Conservation (phyloP, 2,888 invertebrate species). For the Agrotis clavis region DNA sequence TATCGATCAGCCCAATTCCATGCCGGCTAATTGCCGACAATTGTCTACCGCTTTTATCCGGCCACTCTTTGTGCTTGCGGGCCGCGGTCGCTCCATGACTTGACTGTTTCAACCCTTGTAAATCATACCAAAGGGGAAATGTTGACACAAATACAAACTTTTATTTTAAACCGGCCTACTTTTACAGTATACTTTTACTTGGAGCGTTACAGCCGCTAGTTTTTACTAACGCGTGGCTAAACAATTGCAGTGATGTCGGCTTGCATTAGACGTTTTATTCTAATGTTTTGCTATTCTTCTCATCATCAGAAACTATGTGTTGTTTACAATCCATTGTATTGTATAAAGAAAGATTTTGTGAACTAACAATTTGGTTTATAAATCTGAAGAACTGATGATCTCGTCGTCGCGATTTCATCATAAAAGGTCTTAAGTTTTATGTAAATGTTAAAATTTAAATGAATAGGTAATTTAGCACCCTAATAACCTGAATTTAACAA, state of each 20-base stretch:
- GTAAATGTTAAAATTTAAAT: no score
- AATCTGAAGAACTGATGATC: not conserved
- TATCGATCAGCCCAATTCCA: conserved; percentile 82
- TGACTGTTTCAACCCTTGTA: conserved; percentile 74
- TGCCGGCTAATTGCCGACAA: conserved; percentile 82
- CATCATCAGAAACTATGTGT: not conserved
- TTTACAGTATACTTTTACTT: conserved; percentile 53
- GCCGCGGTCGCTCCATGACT: conserved; percentile 71
- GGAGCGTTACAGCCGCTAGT: conserved; percentile 33
- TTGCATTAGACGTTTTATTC: conserved; percentile 22
- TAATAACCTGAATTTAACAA: not conserved
- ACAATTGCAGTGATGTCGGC: conserved; percentile 28
- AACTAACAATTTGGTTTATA: not conserved
- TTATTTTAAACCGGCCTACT: conserved; percentile 61
- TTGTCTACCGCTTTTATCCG: conserved; percentile 82
- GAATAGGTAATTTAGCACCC: no score
- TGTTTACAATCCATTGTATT: not conserved
- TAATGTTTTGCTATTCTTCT: conserved; percentile 25
- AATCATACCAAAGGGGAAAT: conserved; percentile 70
- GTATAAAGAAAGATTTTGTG: no score
- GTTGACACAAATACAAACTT: conserved; percentile 69
- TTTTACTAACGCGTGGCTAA: conserved; percentile 41
- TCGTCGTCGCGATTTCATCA: not conserved
- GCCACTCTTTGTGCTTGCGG: conserved; percentile 77
- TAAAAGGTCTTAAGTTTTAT: no score